Evolutionary conservation across 1,140 invertebrate genomes (phyloP).

Genomic region (Psix sp.): DNA sequence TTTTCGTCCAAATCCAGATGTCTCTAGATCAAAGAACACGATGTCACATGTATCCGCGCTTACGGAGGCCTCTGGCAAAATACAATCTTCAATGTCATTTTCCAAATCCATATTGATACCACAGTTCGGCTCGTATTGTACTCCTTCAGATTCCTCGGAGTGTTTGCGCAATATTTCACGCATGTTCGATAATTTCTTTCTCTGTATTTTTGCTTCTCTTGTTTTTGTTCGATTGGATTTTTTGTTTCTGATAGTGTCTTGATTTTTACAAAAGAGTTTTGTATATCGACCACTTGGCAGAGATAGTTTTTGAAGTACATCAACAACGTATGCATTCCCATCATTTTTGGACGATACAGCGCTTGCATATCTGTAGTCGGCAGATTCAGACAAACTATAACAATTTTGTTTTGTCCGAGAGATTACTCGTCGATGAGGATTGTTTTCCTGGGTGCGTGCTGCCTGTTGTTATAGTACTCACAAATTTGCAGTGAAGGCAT

Average conservation of each 20-base stretch:
- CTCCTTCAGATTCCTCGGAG: constrained; percentile 24
- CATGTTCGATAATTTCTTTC: constrained; percentile 17
- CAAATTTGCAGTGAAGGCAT: too few relatives aligned
- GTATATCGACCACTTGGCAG: constrained; percentile 2
- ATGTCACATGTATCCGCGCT: too few relatives aligned
- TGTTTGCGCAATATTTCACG: constrained; percentile 18
- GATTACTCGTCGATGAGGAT: too few relatives aligned
- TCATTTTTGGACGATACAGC: constrained; percentile 13
- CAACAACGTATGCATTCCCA: constrained; percentile 5
- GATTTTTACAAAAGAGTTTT: background rate
- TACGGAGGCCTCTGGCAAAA: too few relatives aligned
- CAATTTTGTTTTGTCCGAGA: constrained; percentile 26
- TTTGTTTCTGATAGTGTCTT: too few relatives aligned
- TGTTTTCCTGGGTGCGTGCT: too few relatives aligned
- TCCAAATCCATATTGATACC: too few relatives aligned
- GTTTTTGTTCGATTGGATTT: too few relatives aligned
- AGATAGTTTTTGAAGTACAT: constrained; percentile 1
- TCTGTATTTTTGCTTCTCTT: constrained; percentile 14
- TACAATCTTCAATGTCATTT: too few relatives aligned
- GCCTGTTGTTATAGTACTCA: too few relatives aligned
- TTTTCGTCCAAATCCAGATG: too few relatives aligned
- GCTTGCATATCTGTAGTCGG: constrained; percentile 14
- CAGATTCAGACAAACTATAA: constrained; percentile 15
- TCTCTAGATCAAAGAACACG: too few relatives aligned
- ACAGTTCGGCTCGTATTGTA: constrained; percentile 32